Conservation (phyloP, 2,888 invertebrate species). For the Nebria salina region DNA sequence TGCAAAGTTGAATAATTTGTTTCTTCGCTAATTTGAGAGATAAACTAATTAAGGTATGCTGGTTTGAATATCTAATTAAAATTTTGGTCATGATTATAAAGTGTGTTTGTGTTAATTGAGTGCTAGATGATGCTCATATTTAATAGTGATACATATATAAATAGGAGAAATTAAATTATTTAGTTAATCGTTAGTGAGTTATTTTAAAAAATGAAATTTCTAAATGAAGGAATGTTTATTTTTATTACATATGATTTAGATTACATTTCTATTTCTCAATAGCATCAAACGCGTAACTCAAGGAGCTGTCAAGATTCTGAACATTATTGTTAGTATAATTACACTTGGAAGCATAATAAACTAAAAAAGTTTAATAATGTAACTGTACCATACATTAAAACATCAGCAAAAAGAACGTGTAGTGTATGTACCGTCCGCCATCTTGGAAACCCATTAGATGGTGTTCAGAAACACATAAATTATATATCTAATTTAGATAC, state of each 20-base stretch:
- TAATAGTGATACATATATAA: background rate
- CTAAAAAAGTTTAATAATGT: background rate
- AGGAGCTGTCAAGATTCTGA: background rate
- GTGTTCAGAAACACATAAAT: constrained; percentile 16
- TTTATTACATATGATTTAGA: background rate
- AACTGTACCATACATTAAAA: background rate
- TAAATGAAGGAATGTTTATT: background rate
- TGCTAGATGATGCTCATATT: background rate
- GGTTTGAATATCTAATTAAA: background rate
- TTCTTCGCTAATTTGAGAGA: constrained; percentile 1
- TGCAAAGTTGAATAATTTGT: background rate
- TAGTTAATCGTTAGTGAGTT: too few relatives aligned
- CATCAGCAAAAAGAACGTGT: background rate
- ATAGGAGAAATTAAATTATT: too few relatives aligned
- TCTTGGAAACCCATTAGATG: background rate
- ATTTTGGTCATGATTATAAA: constrained; percentile 6
- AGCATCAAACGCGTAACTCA: background rate
- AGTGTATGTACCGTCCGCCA: background rate
- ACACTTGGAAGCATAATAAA: background rate
- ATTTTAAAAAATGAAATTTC: background rate
- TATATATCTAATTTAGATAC: constrained; percentile 16
- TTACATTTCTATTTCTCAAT: background rate
- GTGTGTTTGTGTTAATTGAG: constrained; percentile 2
- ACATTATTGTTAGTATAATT: constrained; percentile 1
- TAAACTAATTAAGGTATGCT: background rate